Conservation (phyloP, 2,113 vertebrate species). For the Phoenicopterus ruber region DNA sequence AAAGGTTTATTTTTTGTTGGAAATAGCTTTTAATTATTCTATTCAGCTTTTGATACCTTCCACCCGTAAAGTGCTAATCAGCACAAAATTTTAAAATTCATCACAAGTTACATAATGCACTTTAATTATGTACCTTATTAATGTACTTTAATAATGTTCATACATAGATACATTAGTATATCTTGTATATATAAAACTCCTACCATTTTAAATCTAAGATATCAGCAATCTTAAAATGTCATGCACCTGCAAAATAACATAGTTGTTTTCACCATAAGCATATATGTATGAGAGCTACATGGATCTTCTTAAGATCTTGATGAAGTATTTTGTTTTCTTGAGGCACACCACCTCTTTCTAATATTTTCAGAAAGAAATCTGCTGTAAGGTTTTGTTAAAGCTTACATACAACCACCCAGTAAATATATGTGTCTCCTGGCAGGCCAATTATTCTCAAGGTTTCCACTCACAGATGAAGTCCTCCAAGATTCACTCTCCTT, state of each 20-base stretch:
- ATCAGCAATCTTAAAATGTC: not conserved
- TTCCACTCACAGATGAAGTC: not conserved
- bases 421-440: not conserved
- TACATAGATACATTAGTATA: not conserved
- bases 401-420: not conserved
- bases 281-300: not conserved
- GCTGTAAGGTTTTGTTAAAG: conserved; percentile 4
- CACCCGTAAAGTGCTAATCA: not conserved
- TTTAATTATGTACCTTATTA: not conserved
- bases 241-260: not conserved
- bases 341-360: not conserved
- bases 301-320: not conserved
- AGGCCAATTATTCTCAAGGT: not conserved
- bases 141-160: not conserved
- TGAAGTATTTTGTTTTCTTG: not conserved
- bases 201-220: not conserved
- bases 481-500: not conserved
- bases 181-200: not conserved
- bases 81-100: not conserved
- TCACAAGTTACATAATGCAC: not conserved
- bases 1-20: not conserved
- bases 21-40: not conserved
- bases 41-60: not conserved
- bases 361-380: not conserved
- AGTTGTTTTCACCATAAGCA: not conserved